Percentiles rank a stretch among this genome's conserved stretches.
These are phyloP conservation scores for Cryptophagus acutangulus DNA, from an alignment of 2,888 invertebrate species.

Conservation along the genomic window DNA sequence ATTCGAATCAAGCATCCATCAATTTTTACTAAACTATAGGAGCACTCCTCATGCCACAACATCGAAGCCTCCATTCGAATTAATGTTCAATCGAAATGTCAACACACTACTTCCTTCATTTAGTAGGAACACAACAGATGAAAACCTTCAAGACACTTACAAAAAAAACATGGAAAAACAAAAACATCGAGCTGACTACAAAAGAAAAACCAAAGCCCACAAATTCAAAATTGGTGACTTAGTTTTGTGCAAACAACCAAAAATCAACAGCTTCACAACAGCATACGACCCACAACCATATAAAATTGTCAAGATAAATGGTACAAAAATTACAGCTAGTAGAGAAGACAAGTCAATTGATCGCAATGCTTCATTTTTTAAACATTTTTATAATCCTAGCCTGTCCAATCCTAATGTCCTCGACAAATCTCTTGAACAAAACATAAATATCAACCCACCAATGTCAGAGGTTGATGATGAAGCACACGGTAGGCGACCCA, in stretches of 20 bases:
- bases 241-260: conserved; percentile 11
- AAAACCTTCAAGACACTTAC: too few species aligned
- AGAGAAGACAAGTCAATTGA: background rate
- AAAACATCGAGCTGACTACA: conserved; percentile 3
- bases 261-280: conserved; percentile 8
- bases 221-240: conserved; percentile 10
- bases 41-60: conserved; percentile 14
- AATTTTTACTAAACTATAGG: conserved; percentile 11
- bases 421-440: too few species aligned
- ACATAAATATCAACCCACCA: too few species aligned
- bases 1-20: background rate
- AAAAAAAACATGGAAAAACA: conserved; percentile 1
- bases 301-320: conserved; percentile 8
- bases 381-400: conserved; percentile 3
- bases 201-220: conserved; percentile 1
- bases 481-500: too few species aligned
- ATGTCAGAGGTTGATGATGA: too few species aligned
- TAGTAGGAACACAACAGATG: too few species aligned
- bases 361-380: conserved; percentile 8
- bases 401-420: too few species aligned
- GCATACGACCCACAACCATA: conserved; percentile 9
- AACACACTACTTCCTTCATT: too few species aligned
- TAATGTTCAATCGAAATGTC: conserved; percentile 11
- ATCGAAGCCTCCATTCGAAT: conserved; percentile 7
- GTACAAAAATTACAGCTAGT: conserved; percentile 9